A percentile compares a stretch with the other conserved stretches of the same genome.
Evolutionary conservation across 2,888 invertebrate genomes (phyloP).

Genomic region (Cryptocheilus praepositus): DNA sequence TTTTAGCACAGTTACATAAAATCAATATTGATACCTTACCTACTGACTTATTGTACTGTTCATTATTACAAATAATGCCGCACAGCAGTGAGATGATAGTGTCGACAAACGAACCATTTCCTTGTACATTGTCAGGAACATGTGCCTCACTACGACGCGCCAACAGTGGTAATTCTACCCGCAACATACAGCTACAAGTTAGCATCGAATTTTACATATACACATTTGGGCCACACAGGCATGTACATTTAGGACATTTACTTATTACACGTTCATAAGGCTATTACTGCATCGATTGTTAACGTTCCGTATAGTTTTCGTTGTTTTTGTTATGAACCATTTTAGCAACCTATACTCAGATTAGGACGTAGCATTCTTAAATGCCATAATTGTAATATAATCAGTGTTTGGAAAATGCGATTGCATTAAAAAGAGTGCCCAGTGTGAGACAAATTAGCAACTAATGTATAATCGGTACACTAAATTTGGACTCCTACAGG

Average conservation of each 20-base stretch:
- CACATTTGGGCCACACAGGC: conserved; percentile 58
- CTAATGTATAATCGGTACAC: conserved; percentile 59
- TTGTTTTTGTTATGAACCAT: no score
- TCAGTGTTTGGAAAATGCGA: no score
- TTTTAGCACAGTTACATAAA: background rate
- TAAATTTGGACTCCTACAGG: conserved; percentile 57
- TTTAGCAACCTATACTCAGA: no score
- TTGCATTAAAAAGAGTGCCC: no score
- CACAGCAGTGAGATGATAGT: conserved; percentile 73
- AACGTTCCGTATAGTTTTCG: no score
- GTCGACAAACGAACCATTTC: conserved; percentile 70
- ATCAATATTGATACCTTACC: conserved; percentile 63
- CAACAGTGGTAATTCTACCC: conserved; percentile 68
- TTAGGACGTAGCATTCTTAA: no score
- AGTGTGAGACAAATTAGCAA: conserved; percentile 70
- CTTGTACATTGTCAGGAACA: conserved; percentile 64
- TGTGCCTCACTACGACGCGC: conserved; percentile 68
- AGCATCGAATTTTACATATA: conserved; percentile 60
- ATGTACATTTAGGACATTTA: background rate
- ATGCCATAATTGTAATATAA: no score
- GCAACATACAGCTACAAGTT: conserved; percentile 69
- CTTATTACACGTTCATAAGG: no score
- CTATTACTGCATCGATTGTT: no score
- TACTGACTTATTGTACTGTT: conserved; percentile 69
- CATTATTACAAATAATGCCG: conserved; percentile 72